Percentiles rank a stretch among this genome's conserved stretches.
Conservation (phyloP, 2,888 invertebrate species). For the Machimus rusticus region DNA sequence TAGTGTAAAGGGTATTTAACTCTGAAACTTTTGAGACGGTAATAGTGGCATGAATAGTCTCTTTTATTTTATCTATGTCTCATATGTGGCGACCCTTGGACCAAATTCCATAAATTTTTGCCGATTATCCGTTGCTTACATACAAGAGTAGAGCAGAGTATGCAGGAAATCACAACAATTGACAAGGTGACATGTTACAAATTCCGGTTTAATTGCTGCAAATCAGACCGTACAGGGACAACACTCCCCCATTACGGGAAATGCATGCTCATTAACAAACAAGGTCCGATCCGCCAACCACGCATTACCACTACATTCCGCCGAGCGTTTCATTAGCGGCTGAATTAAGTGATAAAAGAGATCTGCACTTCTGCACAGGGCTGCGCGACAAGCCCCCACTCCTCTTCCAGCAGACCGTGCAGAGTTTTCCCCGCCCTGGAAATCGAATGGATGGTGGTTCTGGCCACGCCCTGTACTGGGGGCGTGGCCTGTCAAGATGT, state of each 20-base stretch:
- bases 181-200: conserved; percentile 39
- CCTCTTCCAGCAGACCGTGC: not conserved
- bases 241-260: not conserved
- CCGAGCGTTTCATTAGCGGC: not conserved
- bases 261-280: conserved; percentile 29
- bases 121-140: not conserved
- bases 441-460: not conserved
- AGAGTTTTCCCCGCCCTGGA: not conserved
- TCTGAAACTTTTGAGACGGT: too few relatives aligned
- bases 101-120: too few relatives aligned
- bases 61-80: too few relatives aligned
- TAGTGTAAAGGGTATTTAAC: too few relatives aligned
- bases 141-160: not conserved
- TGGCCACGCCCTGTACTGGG: not conserved
- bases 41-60: too few relatives aligned
- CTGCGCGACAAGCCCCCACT: not conserved
- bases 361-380: not conserved
- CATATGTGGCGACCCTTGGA: too few relatives aligned
- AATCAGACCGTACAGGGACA: not conserved
- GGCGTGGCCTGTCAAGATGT: not conserved
- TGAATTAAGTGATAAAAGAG: not conserved
- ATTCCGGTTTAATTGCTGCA: conserved; percentile 32
- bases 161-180: conserved; percentile 18
- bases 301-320: not conserved
- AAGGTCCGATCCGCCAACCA: conserved; percentile 6